Evolutionary conservation across 2,888 invertebrate genomes (phyloP), one percentile per base, ranked within the genome.

Genomic region (Drosophila fungiperda): DNA sequence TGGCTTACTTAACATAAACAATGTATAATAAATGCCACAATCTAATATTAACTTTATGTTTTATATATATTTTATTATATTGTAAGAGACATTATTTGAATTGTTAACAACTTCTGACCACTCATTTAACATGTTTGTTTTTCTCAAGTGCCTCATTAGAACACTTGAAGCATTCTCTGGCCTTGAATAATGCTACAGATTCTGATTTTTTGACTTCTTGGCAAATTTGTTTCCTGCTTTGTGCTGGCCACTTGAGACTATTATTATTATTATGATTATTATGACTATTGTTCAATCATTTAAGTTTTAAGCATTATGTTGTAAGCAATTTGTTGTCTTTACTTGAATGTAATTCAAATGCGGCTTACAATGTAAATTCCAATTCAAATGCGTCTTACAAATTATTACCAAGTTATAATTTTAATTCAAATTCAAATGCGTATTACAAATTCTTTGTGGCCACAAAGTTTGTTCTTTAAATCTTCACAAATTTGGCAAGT

Each of bases 171-270:
- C 59, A 60, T 73, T 69, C 59, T 75, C 35, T 74, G 76, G 65
- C 85, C 85, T 85, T 85, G 85, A 70, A 61, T 29, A 55, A 48
- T 76, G 72, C 80, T 74, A 74, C 73, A 83, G 11, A 71, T 70
- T 69, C n/a, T 26, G 40, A 50, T 57, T 52, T 59, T 15, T 58
- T 40, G 26, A 38, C 15, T 63, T 52, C 55, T 69, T 45, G 33
- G 48, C 67, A 29, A 75, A 64, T 66, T 71, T 73, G 89, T 77
- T 85, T 85, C 84, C 87, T 83, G 73, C 76, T 83, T 53, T 42
- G 54, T 60, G 38, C 49, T 23, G 9, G 72, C 70, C 82, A 71
- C 76, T 87, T 73, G 53, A 73, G 26, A 42, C 58, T 60, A 48
- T 74, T 75, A 79, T 36, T 38, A 42, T 33, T 38, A 42, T 29